phyloP scores from a whole-genome alignment of 23 tunicate genomes.

The Ciona savignyi region DNA sequence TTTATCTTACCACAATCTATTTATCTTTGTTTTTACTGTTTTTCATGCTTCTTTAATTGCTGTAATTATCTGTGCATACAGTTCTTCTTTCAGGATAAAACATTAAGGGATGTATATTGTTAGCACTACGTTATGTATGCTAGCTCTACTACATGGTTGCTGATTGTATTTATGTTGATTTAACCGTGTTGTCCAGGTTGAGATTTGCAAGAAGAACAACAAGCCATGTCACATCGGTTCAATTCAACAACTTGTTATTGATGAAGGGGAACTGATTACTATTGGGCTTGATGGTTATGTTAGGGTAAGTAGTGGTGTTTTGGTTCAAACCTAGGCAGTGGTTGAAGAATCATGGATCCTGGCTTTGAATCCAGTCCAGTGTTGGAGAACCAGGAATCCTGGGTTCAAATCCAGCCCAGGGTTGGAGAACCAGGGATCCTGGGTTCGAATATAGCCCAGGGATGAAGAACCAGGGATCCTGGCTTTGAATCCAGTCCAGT shows the following conservation, averaged over 20 bases:
- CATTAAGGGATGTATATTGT: too few relatives aligned
- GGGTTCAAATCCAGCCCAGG: not conserved
- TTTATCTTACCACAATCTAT: too few relatives aligned
- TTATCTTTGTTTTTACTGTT: too few relatives aligned
- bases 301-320: conserved; percentile 38
- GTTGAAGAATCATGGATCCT: not conserved
- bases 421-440: conserved; percentile 2
- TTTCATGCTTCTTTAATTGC: too few relatives aligned
- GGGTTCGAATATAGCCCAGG: not conserved
- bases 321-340: not conserved
- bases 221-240: conserved; percentile 95
- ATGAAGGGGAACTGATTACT: conserved; percentile 96
- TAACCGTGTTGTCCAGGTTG: too few relatives aligned
- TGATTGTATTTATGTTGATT: not conserved
- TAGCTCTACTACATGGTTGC: not conserved
- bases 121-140: not conserved
- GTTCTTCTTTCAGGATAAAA: too few relatives aligned
- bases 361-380: not conserved
- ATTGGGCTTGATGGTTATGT: conserved; percentile 93
- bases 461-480: not conserved
- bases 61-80: too few relatives aligned
- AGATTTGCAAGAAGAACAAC: conserved; percentile 63
- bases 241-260: conserved; percentile 81
- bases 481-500: not conserved
- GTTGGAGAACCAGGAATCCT: conserved; percentile 1